A percentile compares a stretch with the other conserved stretches of the same genome.
Evolutionary conservation across 2,888 invertebrate species (phyloP).

Genomic region (Epinotia demarniana): DNA sequence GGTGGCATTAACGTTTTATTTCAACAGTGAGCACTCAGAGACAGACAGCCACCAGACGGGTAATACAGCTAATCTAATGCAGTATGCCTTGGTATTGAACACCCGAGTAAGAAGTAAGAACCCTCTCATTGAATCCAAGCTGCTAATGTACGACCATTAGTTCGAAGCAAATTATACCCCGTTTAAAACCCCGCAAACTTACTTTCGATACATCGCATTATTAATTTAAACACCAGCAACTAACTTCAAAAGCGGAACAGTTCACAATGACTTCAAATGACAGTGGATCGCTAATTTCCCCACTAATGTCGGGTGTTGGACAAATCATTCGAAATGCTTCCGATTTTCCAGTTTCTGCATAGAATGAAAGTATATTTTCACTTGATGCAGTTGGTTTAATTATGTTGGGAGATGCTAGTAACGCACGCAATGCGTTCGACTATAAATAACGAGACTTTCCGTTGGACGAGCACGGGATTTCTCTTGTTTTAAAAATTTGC

Average conservation of each 20-base stretch:
- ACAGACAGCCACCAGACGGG: slow-evolving; percentile 9
- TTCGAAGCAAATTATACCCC: slow-evolving; percentile 23
- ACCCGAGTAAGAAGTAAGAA: background rate
- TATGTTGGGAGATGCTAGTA: slow-evolving; percentile 40
- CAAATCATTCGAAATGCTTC: slow-evolving; percentile 61
- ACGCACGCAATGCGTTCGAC: slow-evolving; percentile 43
- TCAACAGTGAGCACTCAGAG: background rate
- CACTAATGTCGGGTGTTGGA: slow-evolving; percentile 39
- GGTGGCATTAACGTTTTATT: slow-evolving; percentile 4
- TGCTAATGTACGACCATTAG: slow-evolving; percentile 33
- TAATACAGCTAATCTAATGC: background rate
- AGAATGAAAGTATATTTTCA: slow-evolving; percentile 62
- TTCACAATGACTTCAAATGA: slow-evolving; percentile 48
- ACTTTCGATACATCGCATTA: slow-evolving; percentile 42
- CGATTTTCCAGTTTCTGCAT: slow-evolving; percentile 68
- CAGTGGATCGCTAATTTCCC: slow-evolving; percentile 45
- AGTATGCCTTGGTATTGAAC: background rate
- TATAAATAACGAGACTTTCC: slow-evolving; percentile 43
- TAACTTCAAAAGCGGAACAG: slow-evolving; percentile 41
- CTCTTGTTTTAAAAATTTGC: slow-evolving; percentile 34
- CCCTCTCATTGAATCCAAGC: slow-evolving; percentile 8
- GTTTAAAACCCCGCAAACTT: slow-evolving; percentile 26
- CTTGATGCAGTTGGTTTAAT: slow-evolving; percentile 41
- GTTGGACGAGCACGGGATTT: slow-evolving; percentile 40
- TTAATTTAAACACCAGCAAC: slow-evolving; percentile 38